Percentiles rank a stretch among this genome's conserved stretches.
Evolutionary conservation across 2,888 invertebrate species (phyloP).

Genomic region (Leptinotarsa tumamoca): DNA sequence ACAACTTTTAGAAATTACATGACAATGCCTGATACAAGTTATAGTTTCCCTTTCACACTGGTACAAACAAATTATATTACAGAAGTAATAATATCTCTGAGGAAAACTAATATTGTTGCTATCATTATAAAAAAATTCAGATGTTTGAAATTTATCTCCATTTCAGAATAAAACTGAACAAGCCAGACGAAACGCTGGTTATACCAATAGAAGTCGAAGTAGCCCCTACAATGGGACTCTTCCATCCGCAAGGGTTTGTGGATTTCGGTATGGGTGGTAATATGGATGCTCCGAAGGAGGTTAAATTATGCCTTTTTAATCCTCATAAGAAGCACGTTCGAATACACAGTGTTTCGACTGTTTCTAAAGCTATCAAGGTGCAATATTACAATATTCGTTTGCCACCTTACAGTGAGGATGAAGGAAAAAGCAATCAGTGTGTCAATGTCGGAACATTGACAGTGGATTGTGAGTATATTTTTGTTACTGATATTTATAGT

Average conservation of each 20-base stretch:
- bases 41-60: too few species aligned
- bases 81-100: too few species aligned
- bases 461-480: constrained; percentile 75
- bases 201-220: constrained; percentile 90
- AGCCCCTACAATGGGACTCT: constrained; percentile 76
- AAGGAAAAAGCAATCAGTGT: constrained; percentile 59
- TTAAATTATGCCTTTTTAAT: constrained; percentile 75
- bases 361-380: constrained; percentile 75
- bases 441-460: constrained; percentile 76
- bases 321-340: constrained; percentile 76
- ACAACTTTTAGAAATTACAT: too few species aligned
- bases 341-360: constrained; percentile 73
- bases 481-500: background rate
- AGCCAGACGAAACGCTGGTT: constrained; percentile 77
- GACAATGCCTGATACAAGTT: too few species aligned
- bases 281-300: constrained; percentile 73
- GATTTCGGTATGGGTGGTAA: constrained; percentile 87
- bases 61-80: too few species aligned
- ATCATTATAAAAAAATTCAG: too few species aligned
- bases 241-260: constrained; percentile 80
- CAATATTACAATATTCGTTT: constrained; percentile 76
- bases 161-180: constrained; percentile 77
- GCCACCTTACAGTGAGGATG: constrained; percentile 74
- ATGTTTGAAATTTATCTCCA: constrained; percentile 42
- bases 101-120: too few species aligned